phyloP scores from a whole-genome alignment of 1,140 invertebrate species.

The Diuraphis noxia region DNA sequence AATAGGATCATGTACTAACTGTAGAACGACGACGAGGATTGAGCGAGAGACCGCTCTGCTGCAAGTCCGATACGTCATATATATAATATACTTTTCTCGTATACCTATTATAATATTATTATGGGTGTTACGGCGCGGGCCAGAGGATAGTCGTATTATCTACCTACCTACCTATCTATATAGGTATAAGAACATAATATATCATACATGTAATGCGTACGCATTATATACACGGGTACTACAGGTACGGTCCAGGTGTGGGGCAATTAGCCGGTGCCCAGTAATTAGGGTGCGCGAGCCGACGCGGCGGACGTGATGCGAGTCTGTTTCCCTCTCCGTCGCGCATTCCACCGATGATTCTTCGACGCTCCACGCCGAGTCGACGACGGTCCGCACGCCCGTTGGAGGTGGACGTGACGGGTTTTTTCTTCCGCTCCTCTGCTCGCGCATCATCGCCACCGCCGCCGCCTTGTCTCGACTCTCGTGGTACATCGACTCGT shows the following conservation, averaged over 20 bases:
- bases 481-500: background rate
- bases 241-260: slow-evolving; percentile 33
- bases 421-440: background rate
- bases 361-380: background rate
- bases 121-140: background rate
- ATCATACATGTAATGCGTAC: slow-evolving; percentile 7
- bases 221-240: background rate
- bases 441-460: background rate
- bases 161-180: no score
- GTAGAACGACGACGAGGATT: background rate
- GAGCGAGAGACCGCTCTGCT: background rate
- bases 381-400: no score
- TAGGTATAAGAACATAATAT: background rate
- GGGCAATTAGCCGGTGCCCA: slow-evolving; percentile 52
- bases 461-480: background rate
- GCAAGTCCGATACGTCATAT: no score
- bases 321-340: background rate
- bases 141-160: background rate
- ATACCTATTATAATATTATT: background rate
- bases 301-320: slow-evolving; percentile 46
- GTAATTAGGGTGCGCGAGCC: slow-evolving; percentile 51
- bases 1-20: background rate
- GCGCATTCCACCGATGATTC: background rate
- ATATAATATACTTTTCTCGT: background rate
- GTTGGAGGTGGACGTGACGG: background rate